Conservation (phyloP, 2,888 invertebrate genomes). For the Volucella inanis region DNA sequence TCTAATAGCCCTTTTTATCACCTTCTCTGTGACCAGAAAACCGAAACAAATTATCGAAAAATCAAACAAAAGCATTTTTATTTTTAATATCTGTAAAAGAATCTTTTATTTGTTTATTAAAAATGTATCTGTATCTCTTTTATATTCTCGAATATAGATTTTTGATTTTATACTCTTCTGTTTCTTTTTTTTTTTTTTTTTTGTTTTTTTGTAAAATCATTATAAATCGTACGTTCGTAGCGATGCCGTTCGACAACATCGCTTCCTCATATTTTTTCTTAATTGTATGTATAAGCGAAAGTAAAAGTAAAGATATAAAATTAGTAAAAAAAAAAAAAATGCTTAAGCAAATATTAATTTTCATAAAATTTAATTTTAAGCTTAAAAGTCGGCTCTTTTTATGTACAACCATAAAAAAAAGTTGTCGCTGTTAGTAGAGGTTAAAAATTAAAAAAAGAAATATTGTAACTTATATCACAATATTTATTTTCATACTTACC, state of each 20-base stretch:
- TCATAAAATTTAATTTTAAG: slow-evolving; percentile 28
- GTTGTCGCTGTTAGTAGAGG: slow-evolving; percentile 69
- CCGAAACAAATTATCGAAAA: slow-evolving; percentile 23
- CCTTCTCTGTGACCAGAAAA: no score
- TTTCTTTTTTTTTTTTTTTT: slow-evolving; percentile 74
- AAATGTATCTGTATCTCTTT: slow-evolving; percentile 64
- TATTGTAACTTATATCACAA: slow-evolving; percentile 72
- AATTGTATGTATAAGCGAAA: slow-evolving; percentile 37
- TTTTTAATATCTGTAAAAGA: slow-evolving; percentile 77
- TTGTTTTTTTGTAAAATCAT: slow-evolving; percentile 75
- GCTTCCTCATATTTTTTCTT: background rate
- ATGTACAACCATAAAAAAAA: slow-evolving; percentile 81
- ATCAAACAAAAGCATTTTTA: slow-evolving; percentile 50
- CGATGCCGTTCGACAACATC: slow-evolving; percentile 78
- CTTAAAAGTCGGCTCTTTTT: slow-evolving; percentile 77
- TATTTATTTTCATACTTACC: slow-evolving; percentile 68
- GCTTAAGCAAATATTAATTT: slow-evolving; percentile 30
- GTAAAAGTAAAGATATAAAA: slow-evolving; percentile 33
- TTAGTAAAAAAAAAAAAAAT: slow-evolving; percentile 50
- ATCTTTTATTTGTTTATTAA: slow-evolving; percentile 75
- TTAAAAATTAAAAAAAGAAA: slow-evolving; percentile 27
- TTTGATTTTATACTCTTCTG: slow-evolving; percentile 43
- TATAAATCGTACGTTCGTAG: slow-evolving; percentile 76
- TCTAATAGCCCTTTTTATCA: no score
- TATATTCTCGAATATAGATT: slow-evolving; percentile 46